Percentiles rank a stretch among this genome's conserved stretches.
Conservation (phyloP, 2,888 invertebrate species). For the Drosophila peninsularis region DNA sequence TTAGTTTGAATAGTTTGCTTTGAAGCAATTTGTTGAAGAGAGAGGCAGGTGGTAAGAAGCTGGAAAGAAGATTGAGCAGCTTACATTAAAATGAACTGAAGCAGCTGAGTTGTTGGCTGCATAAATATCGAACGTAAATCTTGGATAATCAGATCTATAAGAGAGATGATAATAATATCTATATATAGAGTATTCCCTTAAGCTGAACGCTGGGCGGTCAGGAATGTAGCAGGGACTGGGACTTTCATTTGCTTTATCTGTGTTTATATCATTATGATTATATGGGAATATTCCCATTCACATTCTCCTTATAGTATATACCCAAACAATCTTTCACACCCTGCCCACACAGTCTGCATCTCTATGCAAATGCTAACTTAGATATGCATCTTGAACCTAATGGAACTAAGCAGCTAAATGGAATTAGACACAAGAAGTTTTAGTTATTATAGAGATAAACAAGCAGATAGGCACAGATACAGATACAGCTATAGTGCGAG, state of each 20-base stretch:
- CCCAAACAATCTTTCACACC: background rate
- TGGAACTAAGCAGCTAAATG: background rate
- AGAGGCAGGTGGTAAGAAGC: background rate
- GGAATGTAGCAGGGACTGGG: no score
- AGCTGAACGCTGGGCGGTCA: no score
- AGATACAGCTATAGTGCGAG: no score
- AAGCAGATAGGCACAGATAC: background rate
- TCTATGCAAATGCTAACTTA: background rate
- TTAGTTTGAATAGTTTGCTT: slow-evolving; percentile 10
- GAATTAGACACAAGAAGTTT: background rate
- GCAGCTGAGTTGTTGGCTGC: background rate
- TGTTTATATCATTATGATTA: no score
- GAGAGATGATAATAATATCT: no score
- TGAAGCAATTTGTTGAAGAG: background rate
- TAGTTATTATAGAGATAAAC: background rate
- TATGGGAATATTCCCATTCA: no score
- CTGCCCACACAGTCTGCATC: no score
- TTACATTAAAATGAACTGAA: no score
- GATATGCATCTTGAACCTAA: background rate
- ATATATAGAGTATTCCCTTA: no score
- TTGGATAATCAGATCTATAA: no score
- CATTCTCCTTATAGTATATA: background rate
- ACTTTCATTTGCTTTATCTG: no score
- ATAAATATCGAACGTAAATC: no score
- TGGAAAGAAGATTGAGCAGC: background rate